Percentiles rank a stretch among this genome's conserved stretches.
phyloP scores from a whole-genome alignment of 2,888 invertebrate genomes.

The Camptogramma bilineatum region DNA sequence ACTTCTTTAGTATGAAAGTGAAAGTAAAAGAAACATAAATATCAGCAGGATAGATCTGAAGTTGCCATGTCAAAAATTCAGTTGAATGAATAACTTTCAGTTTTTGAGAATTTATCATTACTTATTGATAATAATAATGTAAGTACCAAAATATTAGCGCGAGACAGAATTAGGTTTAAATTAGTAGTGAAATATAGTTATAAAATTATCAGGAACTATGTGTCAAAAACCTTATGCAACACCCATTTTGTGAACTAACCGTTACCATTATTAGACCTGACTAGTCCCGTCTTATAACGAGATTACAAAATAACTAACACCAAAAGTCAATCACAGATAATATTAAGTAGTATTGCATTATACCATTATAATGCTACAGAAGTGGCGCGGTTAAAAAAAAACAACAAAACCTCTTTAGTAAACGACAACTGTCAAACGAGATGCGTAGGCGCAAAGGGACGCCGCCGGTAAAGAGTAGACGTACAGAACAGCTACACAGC shows the following conservation, averaged over 20 bases:
- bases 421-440: slow-evolving; percentile 66
- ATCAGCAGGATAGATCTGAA: too few relatives aligned
- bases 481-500: slow-evolving; percentile 3
- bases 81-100: too few relatives aligned
- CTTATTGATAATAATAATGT: too few relatives aligned
- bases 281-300: slow-evolving; percentile 22
- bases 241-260: not conserved
- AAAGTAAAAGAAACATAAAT: too few relatives aligned
- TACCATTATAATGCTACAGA: slow-evolving; percentile 45
- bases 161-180: too few relatives aligned
- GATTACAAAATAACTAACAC: slow-evolving; percentile 42
- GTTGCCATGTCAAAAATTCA: too few relatives aligned
- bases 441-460: slow-evolving; percentile 69
- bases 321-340: slow-evolving; percentile 45
- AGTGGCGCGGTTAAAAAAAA: slow-evolving; percentile 55
- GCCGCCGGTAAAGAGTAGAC: slow-evolving; percentile 48
- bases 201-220: too few relatives aligned
- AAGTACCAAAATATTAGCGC: too few relatives aligned
- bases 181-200: too few relatives aligned
- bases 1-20: too few relatives aligned
- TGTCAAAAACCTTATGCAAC: not conserved
- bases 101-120: too few relatives aligned
- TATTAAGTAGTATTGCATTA: slow-evolving; percentile 46
- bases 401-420: slow-evolving; percentile 58
- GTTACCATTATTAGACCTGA: not conserved